phyloP scores from a whole-genome alignment of 2,888 invertebrate genomes.

The Fragum sueziense region DNA sequence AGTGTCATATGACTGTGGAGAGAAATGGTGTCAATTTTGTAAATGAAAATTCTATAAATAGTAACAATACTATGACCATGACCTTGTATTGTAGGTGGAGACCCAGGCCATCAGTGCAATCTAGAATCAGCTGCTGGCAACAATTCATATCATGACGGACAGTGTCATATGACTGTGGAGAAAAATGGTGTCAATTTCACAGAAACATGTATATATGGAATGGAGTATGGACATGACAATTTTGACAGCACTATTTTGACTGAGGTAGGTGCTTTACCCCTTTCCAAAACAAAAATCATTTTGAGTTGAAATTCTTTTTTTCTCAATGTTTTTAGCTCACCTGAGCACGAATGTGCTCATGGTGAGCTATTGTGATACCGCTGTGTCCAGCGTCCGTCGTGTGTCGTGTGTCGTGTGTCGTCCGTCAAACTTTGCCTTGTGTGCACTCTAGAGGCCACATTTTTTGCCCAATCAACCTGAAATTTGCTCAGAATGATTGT shows the following conservation, averaged over 20 bases:
- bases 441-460: no score
- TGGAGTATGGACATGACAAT: constrained; percentile 61
- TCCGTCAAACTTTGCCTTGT: no score
- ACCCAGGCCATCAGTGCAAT: constrained; percentile 67
- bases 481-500: no score
- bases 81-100: constrained; percentile 32
- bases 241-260: constrained; percentile 70
- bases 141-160: constrained; percentile 24
- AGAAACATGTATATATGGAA: constrained; percentile 64
- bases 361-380: no score
- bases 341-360: no score
- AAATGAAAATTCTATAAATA: neutral
- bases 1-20: no score
- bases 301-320: no score
- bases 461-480: no score
- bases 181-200: constrained; percentile 53
- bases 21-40: constrained; percentile 52
- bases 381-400: no score
- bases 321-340: no score
- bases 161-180: constrained; percentile 25
- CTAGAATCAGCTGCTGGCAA: constrained; percentile 23
- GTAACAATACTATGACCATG: neutral
- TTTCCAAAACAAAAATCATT: no score
- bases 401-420: no score
- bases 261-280: constrained; percentile 66